A percentile compares a stretch with the other conserved stretches of the same genome.
These are phyloP conservation scores for Falco columbarius DNA, from an alignment of 2,797 vertebrate genomes.

Conservation along the genomic window DNA sequence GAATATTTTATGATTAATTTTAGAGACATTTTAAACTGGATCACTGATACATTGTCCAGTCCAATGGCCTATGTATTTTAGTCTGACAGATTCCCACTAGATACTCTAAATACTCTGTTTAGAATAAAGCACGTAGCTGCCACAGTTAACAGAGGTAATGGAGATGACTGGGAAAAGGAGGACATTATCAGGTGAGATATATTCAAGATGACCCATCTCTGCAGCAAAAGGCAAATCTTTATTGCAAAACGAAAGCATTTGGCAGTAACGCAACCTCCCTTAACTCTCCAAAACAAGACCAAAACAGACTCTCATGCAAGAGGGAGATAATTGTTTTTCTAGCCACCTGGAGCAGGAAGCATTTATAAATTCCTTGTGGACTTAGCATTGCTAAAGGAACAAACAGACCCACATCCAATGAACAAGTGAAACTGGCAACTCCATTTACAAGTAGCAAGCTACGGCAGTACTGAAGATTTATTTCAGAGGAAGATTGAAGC, in stretches of 20 bases:
- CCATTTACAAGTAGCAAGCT: neutral
- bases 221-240: neutral
- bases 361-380: neutral
- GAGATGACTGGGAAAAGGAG: neutral
- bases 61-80: neutral
- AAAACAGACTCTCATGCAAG: neutral
- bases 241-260: neutral
- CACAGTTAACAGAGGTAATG: neutral
- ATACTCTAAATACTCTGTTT: neutral
- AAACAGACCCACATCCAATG: accelerated
- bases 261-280: neutral
- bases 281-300: neutral
- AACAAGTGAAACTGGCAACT: neutral
- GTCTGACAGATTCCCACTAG: neutral
- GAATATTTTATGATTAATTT: neutral
- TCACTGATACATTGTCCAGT: neutral
- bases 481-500: neutral
- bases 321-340: neutral
- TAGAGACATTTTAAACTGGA: neutral
- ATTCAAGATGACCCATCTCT: neutral
- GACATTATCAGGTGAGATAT: neutral
- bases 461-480: neutral
- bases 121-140: neutral
- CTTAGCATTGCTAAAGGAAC: neutral
- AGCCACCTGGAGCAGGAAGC: neutral